These are phyloP conservation scores for Blennius ocellaris DNA, from an alignment of 2,113 vertebrate species.

Conservation along the genomic window DNA sequence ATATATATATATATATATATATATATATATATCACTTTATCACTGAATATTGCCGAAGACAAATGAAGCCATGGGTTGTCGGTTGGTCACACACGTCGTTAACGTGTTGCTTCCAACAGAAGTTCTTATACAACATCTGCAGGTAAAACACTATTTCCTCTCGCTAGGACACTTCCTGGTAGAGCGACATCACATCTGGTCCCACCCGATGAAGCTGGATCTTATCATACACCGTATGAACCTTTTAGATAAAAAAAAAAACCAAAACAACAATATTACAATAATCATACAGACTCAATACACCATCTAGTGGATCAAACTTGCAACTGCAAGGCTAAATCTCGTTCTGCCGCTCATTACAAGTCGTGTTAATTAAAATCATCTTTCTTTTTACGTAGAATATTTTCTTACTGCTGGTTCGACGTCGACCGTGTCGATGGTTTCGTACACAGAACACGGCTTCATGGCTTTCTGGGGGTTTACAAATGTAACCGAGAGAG, in stretches of 20 bases:
- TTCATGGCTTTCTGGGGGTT: constrained; percentile 4
- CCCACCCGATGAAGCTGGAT: constrained; percentile 44
- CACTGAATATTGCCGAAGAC: neutral
- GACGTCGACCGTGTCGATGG: constrained; percentile 16
- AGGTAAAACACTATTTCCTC: too few relatives aligned
- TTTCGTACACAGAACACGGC: constrained; percentile 65
- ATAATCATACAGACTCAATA: neutral
- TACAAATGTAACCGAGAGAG: neutral
- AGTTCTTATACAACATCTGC: too few relatives aligned
- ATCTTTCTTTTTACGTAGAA: too few relatives aligned
- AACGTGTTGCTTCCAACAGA: too few relatives aligned
- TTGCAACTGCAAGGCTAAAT: too few relatives aligned
- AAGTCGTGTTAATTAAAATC: too few relatives aligned
- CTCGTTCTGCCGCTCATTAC: too few relatives aligned
- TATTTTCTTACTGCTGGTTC: constrained; percentile 37
- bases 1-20: too few relatives aligned
- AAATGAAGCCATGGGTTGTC: too few relatives aligned
- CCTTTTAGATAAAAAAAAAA: constrained; percentile 19
- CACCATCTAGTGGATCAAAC: too few relatives aligned
- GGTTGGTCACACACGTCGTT: too few relatives aligned
- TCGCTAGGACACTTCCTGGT: constrained; percentile 29
- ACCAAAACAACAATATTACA: neutral
- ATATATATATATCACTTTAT: too few relatives aligned
- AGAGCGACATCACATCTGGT: neutral
- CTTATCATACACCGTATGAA: constrained; percentile 67